Evolutionary conservation across 2,888 invertebrate species (phyloP).

Genomic region (Lepidonotus clava): DNA sequence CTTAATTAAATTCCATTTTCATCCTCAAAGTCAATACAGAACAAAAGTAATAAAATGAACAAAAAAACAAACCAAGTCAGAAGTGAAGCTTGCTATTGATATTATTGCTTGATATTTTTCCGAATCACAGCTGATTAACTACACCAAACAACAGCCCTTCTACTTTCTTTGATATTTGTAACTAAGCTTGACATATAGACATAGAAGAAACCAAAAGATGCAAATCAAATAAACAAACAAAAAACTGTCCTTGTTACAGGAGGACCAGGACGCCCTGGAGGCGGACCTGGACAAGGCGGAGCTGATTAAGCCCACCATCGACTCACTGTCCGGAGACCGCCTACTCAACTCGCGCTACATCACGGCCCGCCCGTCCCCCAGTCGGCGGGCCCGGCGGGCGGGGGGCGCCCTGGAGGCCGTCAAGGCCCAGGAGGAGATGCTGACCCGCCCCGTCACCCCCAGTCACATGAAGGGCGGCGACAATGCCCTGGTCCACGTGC

Average conservation of each 20-base stretch:
- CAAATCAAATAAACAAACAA: neutral
- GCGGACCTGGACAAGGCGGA: slow-evolving; percentile 82
- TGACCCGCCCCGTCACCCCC: slow-evolving; percentile 77
- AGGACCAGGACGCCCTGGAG: slow-evolving; percentile 82
- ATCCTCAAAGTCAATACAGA: too few relatives aligned
- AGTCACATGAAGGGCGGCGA: slow-evolving; percentile 66
- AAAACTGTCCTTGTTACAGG: slow-evolving; percentile 67
- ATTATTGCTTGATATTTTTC: neutral
- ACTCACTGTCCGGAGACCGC: slow-evolving; percentile 78
- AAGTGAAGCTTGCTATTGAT: neutral
- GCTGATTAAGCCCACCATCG: slow-evolving; percentile 74
- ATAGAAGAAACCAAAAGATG: too few relatives aligned
- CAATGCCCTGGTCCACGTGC: slow-evolving; percentile 58
- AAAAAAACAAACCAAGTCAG: neutral
- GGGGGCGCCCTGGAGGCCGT: neutral
- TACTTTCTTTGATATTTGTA: too few relatives aligned
- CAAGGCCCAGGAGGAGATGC: slow-evolving; percentile 67
- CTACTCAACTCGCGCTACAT: slow-evolving; percentile 74
- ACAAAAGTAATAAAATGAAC: neutral
- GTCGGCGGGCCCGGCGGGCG: neutral
- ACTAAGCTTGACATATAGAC: too few relatives aligned
- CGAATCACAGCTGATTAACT: too few relatives aligned
- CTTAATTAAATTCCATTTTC: too few relatives aligned
- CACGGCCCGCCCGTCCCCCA: slow-evolving; percentile 35
- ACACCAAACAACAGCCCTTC: too few relatives aligned